Evolutionary conservation across 64 coral and sea anemone species (phyloP), one percentile per base, ranked within the genome.

Genomic region (Stichodactyla helianthus): DNA sequence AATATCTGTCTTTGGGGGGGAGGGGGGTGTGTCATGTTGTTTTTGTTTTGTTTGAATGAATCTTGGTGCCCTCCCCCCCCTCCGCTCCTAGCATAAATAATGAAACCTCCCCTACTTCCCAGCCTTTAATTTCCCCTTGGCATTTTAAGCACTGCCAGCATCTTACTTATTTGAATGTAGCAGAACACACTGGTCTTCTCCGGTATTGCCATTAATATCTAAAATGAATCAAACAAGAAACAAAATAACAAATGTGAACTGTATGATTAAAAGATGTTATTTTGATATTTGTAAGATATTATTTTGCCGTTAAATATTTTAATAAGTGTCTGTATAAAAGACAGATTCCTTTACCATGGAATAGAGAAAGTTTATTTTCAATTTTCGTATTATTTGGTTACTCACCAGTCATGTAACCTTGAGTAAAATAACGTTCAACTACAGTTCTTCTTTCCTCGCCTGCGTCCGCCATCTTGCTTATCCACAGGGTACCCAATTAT

Each of bases 101-200:
- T 58, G 55, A 58, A 58, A 58, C 2, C 35, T 44, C 35, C 35
- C 35, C 8, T 11, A 58, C 8, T 9, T 58, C 14, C 14, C 9
- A 58, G 55, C 14, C 8, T 58, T 6, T n/a, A n/a, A n/a, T n/a
- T n/a, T 15, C 55, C 2, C 12, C 0, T 65, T 16, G 18, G 15
- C 18, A 65, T 65, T 65, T 65, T 65, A 7, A 31, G 10, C 25
- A 31, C 12, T 74, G 27, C 5, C 12, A 27, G 27, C 53, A 6
- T 68, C 97, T 64, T 86, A 99, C 97, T 99, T 99, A 90, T 99
- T 99, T 93, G 97, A 99, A 90, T 99, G 97, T 81, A 94, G 90
- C 17, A 99, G 82, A 78, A 99, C 93, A 91, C 97, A 95, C 25
- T 99, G 97, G 61, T 99, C 97, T 51, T 94, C 93, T 53, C 54